Base-by-base conservation (phyloP, 2,797 vertebrate genomes). In the Betta splendens region DNA sequence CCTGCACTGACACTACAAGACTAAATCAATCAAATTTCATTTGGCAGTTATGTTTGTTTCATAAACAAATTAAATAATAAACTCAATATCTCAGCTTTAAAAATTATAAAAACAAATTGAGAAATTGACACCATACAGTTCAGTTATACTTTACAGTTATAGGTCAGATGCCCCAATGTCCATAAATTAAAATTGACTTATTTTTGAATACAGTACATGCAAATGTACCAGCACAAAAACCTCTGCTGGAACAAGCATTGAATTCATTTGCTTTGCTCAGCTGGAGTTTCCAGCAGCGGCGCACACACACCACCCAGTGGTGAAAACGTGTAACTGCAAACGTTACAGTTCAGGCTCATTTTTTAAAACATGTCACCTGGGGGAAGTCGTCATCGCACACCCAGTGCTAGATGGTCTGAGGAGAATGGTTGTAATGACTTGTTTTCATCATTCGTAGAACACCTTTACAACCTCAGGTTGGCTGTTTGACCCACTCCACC, bases 281-380 rank as follows among this genome's bases (percentile, higher is more conserved):
- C 28, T 29, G 28, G 28, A 29, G 37, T 52, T 40, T 46, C 7
- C 31, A 35, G 22, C 15, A 40, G 58, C 57, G 35, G 21, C n/a
- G 20, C 36, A 16, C 31, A 22, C 5, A 17, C 56, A 6, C 69
- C 85, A 83, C 45, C 81, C 49, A 71, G 61, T 79, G 86, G 83
- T 73, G 32, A 62, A 67, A 51, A 49, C 8, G 42, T 33, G 23
- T 20, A 71, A 77, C 29, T 58, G 60, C 55, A 67, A 28, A n/a
- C 15, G n/a, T 13, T 28, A 5, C 0, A 33, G 20, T 10, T 33
- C n/a, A 15, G 3, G 4, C 40, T 23, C 12, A 37, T 16, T n/a
- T n/a, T 17, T 13, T 23, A 3, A 31, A 36, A 37, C 1, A 1
- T 5, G 9, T 7, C 7, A 15, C 10, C 7, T 52, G n/a, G 9